These are phyloP conservation scores for Psittacus erithacus DNA, from an alignment of 2,113 vertebrate genomes.

Conservation along the genomic window DNA sequence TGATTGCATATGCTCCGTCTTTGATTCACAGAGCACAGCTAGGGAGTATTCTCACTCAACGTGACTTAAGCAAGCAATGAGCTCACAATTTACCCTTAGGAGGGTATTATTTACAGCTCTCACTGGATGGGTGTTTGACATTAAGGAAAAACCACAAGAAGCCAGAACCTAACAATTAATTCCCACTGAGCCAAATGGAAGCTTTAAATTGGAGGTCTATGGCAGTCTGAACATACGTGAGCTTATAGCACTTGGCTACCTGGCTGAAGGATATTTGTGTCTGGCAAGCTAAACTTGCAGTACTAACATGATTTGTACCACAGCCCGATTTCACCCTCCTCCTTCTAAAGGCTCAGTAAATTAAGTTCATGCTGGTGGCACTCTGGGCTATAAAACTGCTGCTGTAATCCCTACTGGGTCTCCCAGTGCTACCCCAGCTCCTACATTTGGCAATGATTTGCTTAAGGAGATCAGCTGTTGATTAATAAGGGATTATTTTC, in stretches of 20 bases:
- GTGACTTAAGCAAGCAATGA: constrained; percentile 63
- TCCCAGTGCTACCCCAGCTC: constrained; percentile 19
- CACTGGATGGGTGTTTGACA: constrained; percentile 23
- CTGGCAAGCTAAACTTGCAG: constrained; percentile 41
- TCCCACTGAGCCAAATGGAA: constrained; percentile 49
- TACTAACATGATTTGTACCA: constrained; percentile 46
- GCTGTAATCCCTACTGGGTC: constrained; percentile 20
- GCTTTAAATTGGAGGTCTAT: constrained; percentile 33
- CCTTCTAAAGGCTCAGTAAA: constrained; percentile 39
- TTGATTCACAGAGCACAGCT: constrained; percentile 58
- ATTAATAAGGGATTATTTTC: constrained; percentile 26
- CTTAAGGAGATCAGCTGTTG: constrained; percentile 42
- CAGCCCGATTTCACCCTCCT: constrained; percentile 14
- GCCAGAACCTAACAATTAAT: constrained; percentile 56
- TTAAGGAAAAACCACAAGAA: constrained; percentile 56
- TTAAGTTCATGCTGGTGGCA: constrained; percentile 11
- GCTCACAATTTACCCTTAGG: constrained; percentile 67
- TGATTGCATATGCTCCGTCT: constrained; percentile 52
- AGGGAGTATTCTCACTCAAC: constrained; percentile 54
- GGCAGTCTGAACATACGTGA: constrained; percentile 35
- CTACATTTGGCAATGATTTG: constrained; percentile 48
- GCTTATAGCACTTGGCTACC: constrained; percentile 21
- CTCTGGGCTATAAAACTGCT: constrained; percentile 23
- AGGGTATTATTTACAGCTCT: constrained; percentile 59
- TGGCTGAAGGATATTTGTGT: constrained; percentile 28